Evolutionary conservation across 2,888 invertebrate species (phyloP).

Genomic region (Dichetophora obliterata): DNA sequence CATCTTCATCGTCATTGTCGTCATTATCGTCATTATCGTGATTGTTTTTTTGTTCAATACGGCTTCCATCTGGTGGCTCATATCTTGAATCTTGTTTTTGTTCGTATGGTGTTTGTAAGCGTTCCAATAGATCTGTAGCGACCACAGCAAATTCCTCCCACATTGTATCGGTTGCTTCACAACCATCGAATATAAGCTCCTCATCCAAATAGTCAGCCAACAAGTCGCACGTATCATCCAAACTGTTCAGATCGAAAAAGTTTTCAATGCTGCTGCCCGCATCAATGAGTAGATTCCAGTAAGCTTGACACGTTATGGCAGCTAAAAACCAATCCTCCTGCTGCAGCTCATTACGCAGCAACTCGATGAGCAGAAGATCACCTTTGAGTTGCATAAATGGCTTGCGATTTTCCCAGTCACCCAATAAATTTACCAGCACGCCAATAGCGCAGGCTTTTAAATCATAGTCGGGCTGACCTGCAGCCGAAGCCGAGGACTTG

Average conservation of each 20-base stretch:
- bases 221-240: conserved; percentile 72
- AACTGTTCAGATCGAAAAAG: conserved; percentile 65
- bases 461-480: conserved; percentile 72
- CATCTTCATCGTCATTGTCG: conserved; percentile 58
- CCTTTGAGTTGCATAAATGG: conserved; percentile 73
- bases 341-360: conserved; percentile 73
- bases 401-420: conserved; percentile 73
- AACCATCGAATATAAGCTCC: conserved; percentile 71
- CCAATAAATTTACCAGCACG: conserved; percentile 84
- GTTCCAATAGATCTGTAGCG: conserved; percentile 80
- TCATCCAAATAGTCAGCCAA: conserved; percentile 75
- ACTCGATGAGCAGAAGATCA: conserved; percentile 71
- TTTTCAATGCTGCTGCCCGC: conserved; percentile 70
- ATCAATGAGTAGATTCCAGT: conserved; percentile 80
- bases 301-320: conserved; percentile 80
- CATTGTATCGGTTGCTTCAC: conserved; percentile 57
- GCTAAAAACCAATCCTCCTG: conserved; percentile 79
- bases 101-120: conserved; percentile 65
- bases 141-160: conserved; percentile 85
- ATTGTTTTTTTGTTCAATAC: conserved; percentile 32
- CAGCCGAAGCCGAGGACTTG: conserved; percentile 39
- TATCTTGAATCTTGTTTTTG: conserved; percentile 44
- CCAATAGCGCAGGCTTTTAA: conserved; percentile 84
- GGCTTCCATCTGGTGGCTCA: not conserved
- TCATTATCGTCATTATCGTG: conserved; percentile 57